phyloP scores from a whole-genome alignment of 2,797 vertebrate genomes.

The Malacoraja senta region DNA sequence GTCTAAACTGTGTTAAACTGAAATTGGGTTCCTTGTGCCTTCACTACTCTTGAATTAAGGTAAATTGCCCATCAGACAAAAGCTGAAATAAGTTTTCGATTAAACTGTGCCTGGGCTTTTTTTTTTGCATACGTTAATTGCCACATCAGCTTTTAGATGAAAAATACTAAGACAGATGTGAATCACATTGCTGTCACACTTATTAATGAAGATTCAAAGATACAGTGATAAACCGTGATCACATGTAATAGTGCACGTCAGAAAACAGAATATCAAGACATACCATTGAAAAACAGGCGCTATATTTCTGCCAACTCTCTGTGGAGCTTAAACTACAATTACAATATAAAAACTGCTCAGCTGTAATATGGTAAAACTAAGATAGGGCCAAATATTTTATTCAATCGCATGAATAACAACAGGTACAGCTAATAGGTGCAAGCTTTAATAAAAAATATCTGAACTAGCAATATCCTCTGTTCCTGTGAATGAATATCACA shows the following conservation, averaged over 20 bases:
- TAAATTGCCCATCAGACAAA: background rate
- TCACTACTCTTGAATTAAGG: background rate
- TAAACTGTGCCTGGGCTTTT: background rate
- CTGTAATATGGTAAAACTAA: background rate
- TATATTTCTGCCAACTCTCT: background rate
- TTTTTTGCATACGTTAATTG: background rate
- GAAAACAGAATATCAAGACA: background rate
- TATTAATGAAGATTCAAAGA: background rate
- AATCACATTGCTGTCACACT: background rate
- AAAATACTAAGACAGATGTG: background rate
- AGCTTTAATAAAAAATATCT: background rate
- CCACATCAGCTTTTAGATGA: background rate
- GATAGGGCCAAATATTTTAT: background rate
- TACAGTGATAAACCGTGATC: background rate
- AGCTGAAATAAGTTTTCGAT: too few relatives aligned
- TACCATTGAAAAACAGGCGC: background rate
- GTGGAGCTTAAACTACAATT: background rate
- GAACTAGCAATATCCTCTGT: background rate
- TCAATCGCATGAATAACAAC: background rate
- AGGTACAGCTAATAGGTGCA: background rate
- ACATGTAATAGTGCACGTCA: background rate
- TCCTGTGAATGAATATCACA: background rate
- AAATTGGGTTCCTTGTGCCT: background rate
- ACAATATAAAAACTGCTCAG: background rate
- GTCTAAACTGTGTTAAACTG: background rate